A percentile compares a stretch with the other conserved stretches of the same genome.
Conservation (phyloP, 1,140 invertebrate species). For the Leguminivora glycinivorella region DNA sequence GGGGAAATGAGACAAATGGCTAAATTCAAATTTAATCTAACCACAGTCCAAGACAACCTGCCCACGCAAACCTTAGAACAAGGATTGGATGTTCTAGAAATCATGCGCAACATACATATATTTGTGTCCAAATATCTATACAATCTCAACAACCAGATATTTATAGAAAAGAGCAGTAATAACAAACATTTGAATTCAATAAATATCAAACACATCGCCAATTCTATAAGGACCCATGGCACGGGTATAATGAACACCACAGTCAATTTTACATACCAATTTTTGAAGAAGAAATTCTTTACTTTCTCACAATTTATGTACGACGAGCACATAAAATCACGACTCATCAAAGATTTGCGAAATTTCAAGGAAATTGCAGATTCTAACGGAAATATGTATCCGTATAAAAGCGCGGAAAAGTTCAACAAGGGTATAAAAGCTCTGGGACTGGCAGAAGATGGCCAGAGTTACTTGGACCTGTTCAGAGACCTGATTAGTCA, state of each 20-base stretch:
- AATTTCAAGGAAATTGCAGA: constrained; percentile 83
- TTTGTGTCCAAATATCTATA: constrained; percentile 97
- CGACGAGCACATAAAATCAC: constrained; percentile 98
- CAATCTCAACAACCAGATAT: constrained; percentile 98
- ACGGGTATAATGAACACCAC: constrained; percentile 99
- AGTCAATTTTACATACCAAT: constrained; percentile 98
- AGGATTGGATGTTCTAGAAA: constrained; percentile 98
- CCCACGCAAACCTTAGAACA: constrained; percentile 98
- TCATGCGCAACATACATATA: constrained; percentile 97
- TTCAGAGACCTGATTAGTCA: constrained; percentile 96
- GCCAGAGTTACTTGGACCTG: constrained; percentile 93
- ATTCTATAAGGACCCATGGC: constrained; percentile 98
- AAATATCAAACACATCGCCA: constrained; percentile 96
- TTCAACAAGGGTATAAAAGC: constrained; percentile 96
- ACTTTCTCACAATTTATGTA: constrained; percentile 98
- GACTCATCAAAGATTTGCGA: constrained; percentile 93
- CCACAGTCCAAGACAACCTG: constrained; percentile 93
- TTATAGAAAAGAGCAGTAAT: constrained; percentile 94
- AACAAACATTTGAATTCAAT: constrained; percentile 98
- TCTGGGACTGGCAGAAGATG: constrained; percentile 90
- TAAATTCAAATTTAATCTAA: constrained; percentile 89
- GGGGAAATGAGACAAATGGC: constrained; percentile 97
- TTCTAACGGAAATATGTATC: constrained; percentile 82
- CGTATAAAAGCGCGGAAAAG: constrained; percentile 95
- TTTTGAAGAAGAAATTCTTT: constrained; percentile 95